Evolutionary conservation across 2,888 invertebrate species (phyloP), one percentile per base, ranked within the genome.

Genomic region (Siphlonurus alternatus): DNA sequence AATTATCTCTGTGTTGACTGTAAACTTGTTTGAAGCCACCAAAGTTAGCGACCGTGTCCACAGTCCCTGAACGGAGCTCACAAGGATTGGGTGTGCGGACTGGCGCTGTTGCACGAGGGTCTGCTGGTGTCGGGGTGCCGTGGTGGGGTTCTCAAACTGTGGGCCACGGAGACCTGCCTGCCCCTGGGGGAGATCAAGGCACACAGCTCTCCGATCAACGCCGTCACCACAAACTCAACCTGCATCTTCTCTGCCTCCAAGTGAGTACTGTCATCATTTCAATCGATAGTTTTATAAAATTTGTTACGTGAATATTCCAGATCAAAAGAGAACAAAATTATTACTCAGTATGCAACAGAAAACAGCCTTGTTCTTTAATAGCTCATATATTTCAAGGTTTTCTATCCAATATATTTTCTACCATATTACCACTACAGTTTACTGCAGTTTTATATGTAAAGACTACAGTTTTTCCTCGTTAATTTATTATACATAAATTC

Each of bases 21-120:
- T n/a, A n/a, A n/a, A n/a, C n/a, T n/a, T n/a, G n/a, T n/a, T n/a
- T n/a, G n/a, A n/a, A n/a, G n/a, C n/a, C n/a, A n/a, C n/a, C n/a
- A n/a, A n/a, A n/a, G n/a, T n/a, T n/a, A n/a, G n/a, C n/a, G n/a
- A n/a, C n/a, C n/a, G n/a, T n/a, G n/a, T n/a, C n/a, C n/a, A n/a
- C n/a, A 83, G 80, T 84, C 85, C 23, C 79, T 89, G 67, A 89
- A 88, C 76, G 86, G 87, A 75, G 90, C 91, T 61, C 92, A 92
- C 79, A 89, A 88, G 74, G 89, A 90, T 71, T 91, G 91, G 91
- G 85, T 92, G 70, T 86, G 87, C 69, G 89, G 89, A 64, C 79
- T 91, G 74, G 81, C 81, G 73, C 79, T 78, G 71, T 77, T 76
- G 74, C 80, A 75, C 68, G 73, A 67, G 76, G 76, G 78, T 23